Base-by-base conservation (phyloP, 2,888 invertebrate species). In the Drosophila testacea region DNA sequence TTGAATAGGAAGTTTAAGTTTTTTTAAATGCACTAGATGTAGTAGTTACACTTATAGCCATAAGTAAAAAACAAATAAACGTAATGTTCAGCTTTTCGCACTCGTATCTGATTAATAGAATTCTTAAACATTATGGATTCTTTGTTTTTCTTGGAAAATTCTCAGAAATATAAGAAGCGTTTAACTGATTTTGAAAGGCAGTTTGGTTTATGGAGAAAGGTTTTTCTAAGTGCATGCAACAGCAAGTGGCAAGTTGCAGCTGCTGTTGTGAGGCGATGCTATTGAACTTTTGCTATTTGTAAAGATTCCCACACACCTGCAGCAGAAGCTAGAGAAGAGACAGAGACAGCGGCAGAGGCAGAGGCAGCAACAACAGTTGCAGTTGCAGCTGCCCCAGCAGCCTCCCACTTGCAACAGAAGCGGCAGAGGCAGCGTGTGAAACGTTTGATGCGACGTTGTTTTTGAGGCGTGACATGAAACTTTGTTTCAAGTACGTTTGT, bases 241-340 rank as follows among this genome's bases (percentile, higher is more conserved):
- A 60, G 51, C 44, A 42, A 47, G 50, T 46, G 36, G 69, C 63
- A 61, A 47, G 60, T 73, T 62, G 68, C 22, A 50, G 39, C 34
- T 59, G 60, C 38, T 39, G 55, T 6, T 50, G 44, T 34, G 46
- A 5, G 56, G 69, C 52, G 68, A 84, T 89, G 83, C 83, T 83
- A 83, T 83, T 83, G 83, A 83, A 83, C 83, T 89, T 89, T 89
- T 84, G 88, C 88, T 87, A 87, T 89, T 84, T 84, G 80, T 68
- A 69, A 82, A 89, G 82, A 89, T 88, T 89, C 89, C 88, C 84
- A 84, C 89, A 89, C 83, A 89, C 88, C 88, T 84, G 83, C 71
- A 67, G 22, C 22, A 22, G 22, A 22, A 22, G 22, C 22, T 22
- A 3, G 3, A 2, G 3, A 22, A 22, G 22, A 22, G 22, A 22